Evolutionary conservation across 35 echinoderm and acorn worm species (phyloP), one percentile per base, ranked within the genome.

Genomic region (Diadema setosum): DNA sequence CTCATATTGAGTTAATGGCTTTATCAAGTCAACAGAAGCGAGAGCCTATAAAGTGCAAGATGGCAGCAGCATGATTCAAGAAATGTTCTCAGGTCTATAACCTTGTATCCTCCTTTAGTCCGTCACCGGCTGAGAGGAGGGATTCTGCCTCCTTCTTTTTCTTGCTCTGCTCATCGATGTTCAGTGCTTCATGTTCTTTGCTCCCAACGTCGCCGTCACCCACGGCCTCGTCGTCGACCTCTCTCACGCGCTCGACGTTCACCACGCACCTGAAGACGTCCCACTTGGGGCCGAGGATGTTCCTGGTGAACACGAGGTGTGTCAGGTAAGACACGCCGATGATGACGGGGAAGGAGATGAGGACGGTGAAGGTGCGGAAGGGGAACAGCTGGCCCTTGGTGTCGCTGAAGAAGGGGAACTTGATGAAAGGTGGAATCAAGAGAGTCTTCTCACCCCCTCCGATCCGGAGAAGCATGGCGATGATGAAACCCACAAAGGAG

Each of bases 341-440:
- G 21, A 97, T 81, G 20, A 91, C 93, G 3, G 81, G 37, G 29
- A 97, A 88, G 20, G 95, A 97, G 34, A 78, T 45, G 4, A 58
- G 20, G 89, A 97, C 93, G 0, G 91, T 39, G 70, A 97, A 93
- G 3, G 95, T 97, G 16, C 91, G 87, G 83, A 93, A 97, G 20
- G 95, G 95, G 58, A 97, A 97, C 0, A 93, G 61, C 16, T 85
- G 87, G 20, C 81, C 90, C 17, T 40, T 31, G 0, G 70, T 58
- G 46, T 96, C 82, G 42, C 49, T 39, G 18, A 83, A 97, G 34
- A 87, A 93, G 0, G 95, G 95, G 52, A 87, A 97, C 67, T 86
- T 59, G 17, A 97, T 97, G 23, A 93, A 63, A 18, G 87, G 59
- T 0, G 92, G 86, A 26, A 97, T 33, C 30, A 41, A 57, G 17